phyloP scores from a whole-genome alignment of 23 tunicate species.

The Diplosoma virens region DNA sequence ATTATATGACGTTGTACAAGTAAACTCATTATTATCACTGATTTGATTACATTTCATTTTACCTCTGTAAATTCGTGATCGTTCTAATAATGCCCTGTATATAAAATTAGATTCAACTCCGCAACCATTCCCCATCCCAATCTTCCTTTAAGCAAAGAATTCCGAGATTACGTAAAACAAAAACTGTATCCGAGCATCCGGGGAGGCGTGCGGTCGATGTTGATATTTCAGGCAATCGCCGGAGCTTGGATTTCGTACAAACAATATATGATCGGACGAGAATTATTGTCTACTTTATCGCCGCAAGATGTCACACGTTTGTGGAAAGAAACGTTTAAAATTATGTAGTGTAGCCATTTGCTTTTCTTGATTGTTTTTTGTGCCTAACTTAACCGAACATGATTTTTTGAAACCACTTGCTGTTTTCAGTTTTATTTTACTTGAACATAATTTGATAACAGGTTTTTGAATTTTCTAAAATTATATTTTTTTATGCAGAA shows the following conservation, averaged over 20 bases:
- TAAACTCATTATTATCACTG: too few relatives aligned
- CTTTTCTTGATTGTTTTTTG: too few relatives aligned
- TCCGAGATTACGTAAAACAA: not conserved
- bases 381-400: too few relatives aligned
- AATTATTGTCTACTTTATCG: not conserved
- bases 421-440: too few relatives aligned
- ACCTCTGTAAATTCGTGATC: too few relatives aligned
- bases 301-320: not conserved
- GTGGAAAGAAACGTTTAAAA: conserved; percentile 15
- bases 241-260: conserved; percentile 26
- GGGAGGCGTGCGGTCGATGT: not conserved
- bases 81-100: not conserved
- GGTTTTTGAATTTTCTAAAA: too few relatives aligned
- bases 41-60: too few relatives aligned
- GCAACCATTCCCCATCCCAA: not conserved
- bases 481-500: too few relatives aligned
- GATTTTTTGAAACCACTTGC: too few relatives aligned
- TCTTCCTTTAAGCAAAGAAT: conserved; percentile 17
- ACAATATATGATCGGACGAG: not conserved
- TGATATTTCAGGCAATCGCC: not conserved
- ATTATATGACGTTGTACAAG: too few relatives aligned
- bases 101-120: not conserved
- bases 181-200: not conserved
- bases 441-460: too few relatives aligned
- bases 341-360: too few relatives aligned